Base-by-base conservation (phyloP, 2,888 invertebrate genomes). In the Teleogryllus oceanicus region DNA sequence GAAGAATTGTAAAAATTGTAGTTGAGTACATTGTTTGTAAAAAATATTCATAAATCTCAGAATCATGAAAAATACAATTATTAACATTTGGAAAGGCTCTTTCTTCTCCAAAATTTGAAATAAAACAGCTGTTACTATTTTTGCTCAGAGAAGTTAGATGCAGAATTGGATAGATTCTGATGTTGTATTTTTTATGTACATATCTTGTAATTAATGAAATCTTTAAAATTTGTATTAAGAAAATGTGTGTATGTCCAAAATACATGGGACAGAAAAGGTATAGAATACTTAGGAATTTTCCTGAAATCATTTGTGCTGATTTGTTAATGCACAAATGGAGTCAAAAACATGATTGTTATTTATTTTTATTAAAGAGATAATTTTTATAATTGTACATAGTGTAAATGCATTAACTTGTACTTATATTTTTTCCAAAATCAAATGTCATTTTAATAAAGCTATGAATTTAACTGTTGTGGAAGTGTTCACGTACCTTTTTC, bases 361-460 rank as follows among this genome's bases (percentile, higher is more conserved):
- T 62, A 62, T 62, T 62, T 62, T 62, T 62, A 18, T 37, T 37
- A 37, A 37, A 62, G n/a, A n/a, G n/a, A 18, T 62, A 62, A 62
- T 18, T 62, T 62, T 62, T 62, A 62, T 62, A 62, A 62, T 62
- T 62, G 62, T 62, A 62, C 13, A 62, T 62, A 62, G 62, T 62
- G 62, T 62, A 62, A 62, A 62, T 62, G 62, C 13, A 62, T 62
- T 62, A 62, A 62, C 62, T 62, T 62, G 62, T 62, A 62, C 62
- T 62, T 62, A 62, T 16, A 62, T 62, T 62, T 62, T 13, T 62
- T 62, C 62, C 13, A 62, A 37, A 37, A 37, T 18, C 62, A 62
- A 62, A 62, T 62, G n/a, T 62, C n/a, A 62, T 62, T 62, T 13
- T 62, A 62, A 62, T 62, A 62, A 62, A 62, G 62, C 62, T 62